Evolutionary conservation across 2,888 invertebrate species (phyloP), one percentile per base, ranked within the genome.

Genomic region (Diplazon laetatorius): DNA sequence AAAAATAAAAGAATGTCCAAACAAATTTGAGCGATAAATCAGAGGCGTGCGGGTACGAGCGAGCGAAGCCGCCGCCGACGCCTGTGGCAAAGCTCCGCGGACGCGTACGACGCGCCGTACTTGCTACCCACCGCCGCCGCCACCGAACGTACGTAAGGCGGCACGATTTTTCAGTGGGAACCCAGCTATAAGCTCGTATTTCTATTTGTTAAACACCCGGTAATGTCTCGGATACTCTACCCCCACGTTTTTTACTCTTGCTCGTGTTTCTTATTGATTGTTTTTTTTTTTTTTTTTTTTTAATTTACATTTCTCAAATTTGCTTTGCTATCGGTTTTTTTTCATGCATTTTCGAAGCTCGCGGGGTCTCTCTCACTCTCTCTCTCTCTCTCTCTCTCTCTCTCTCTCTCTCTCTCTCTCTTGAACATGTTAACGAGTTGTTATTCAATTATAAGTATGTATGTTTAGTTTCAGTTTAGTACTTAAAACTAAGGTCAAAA

Each of bases 21-120:
- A 74, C 66, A 68, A 74, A 74, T 74, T 74, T 52, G 74, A 68
- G 52, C 74, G 74, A 74, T 74, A 74, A 74, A 74, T 74, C 74
- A 74, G 73, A 37, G 44, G 39, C 48, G 62, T 20, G 62, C 50
- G 66, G 48, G 52, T 20, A 25, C 35, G n/a, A 30, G 25, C 25
- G 44, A 46, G 10, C 39, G 62, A 16, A 18, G 50, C 30, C 62
- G 44, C 52, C 52, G 35, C 42, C 63, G n/a, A n/a, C n/a, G 71
- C 71, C 71, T 63, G 44, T 55, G 71, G 57, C 46, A n/a, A 12
- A 8, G 4, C 48, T 44, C 14, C 14, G 16, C 5, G 44, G 1
- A n/a, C 18, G 48, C 20, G 30, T 48, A 20, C 12, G 3, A 16
- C 37, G 39, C 39, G 39, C 37, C 48, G 16, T 60, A 60, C 46